These are phyloP conservation scores for Ormyrus labotus DNA, from an alignment of 2,888 invertebrate genomes.

Conservation along the genomic window DNA sequence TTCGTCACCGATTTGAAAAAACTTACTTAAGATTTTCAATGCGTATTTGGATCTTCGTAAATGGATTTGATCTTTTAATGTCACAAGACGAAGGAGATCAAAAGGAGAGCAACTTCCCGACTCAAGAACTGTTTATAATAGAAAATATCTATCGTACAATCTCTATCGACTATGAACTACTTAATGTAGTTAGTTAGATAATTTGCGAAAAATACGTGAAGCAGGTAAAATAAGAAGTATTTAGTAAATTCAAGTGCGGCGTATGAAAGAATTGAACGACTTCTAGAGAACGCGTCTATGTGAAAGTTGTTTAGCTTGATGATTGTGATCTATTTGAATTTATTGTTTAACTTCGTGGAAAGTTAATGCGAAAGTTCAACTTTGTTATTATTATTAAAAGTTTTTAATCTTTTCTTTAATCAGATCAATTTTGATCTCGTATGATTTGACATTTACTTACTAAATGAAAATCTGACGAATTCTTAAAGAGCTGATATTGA, in stretches of 20 bases:
- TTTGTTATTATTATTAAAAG: not conserved
- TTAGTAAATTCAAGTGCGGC: conserved; percentile 50
- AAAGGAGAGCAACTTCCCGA: conserved; percentile 59
- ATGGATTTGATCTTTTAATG: conserved; percentile 56
- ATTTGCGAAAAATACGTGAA: conserved; percentile 56
- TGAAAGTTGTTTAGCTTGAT: conserved; percentile 24
- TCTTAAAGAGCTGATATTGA: conserved; percentile 35
- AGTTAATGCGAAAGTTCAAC: too few relatives aligned
- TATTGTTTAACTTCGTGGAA: too few relatives aligned
- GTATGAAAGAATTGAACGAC: conserved; percentile 43
- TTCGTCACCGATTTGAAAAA: conserved; percentile 32
- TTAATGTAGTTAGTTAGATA: conserved; percentile 61
- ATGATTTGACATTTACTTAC: too few relatives aligned
- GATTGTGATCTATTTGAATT: conserved; percentile 14
- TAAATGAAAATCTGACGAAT: conserved; percentile 12
- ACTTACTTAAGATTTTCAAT: conserved; percentile 34
- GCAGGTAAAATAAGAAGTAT: conserved; percentile 45
- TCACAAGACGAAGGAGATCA: conserved; percentile 53
- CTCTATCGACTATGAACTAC: conserved; percentile 63
- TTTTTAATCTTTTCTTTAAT: too few relatives aligned
- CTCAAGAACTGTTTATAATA: conserved; percentile 59
- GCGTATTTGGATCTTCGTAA: conserved; percentile 47
- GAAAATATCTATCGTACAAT: conserved; percentile 64
- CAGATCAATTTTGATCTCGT: too few relatives aligned
- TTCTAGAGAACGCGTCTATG: conserved; percentile 38